A percentile compares a stretch with the other conserved stretches of the same genome.
Evolutionary conservation across 2,888 invertebrate species (phyloP).

Genomic region (Prosopocoilus inquinatus): DNA sequence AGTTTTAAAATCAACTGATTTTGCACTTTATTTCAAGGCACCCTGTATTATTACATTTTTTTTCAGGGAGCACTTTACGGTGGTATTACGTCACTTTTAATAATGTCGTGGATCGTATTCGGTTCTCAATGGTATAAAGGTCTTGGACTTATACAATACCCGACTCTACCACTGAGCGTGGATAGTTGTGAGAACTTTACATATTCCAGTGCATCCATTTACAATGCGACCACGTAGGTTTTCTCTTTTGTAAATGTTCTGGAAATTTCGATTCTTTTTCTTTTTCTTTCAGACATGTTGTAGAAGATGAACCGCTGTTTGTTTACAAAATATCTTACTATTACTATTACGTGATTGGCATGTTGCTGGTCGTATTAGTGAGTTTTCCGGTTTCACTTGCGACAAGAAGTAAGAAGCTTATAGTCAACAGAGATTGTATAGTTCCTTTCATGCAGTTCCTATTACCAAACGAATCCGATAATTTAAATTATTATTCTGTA

Average conservation of each 20-base stretch:
- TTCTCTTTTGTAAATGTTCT: no score
- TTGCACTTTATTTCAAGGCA: neutral
- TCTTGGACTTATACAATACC: conserved; percentile 27
- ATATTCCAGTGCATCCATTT: no score
- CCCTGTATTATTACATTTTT: neutral
- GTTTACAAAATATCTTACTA: conserved; percentile 67
- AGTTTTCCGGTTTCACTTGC: conserved; percentile 51
- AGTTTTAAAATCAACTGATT: no score
- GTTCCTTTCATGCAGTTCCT: conserved; percentile 55
- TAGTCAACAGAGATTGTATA: conserved; percentile 60
- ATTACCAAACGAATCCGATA: conserved; percentile 50
- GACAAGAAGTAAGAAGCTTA: conserved; percentile 40
- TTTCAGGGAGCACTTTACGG: conserved; percentile 41
- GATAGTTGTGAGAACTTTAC: conserved; percentile 21
- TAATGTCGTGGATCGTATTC: conserved; percentile 36
- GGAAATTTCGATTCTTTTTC: no score
- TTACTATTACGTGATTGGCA: conserved; percentile 65
- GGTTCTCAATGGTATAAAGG: conserved; percentile 37
- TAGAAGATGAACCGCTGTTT: conserved; percentile 44
- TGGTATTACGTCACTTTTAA: conserved; percentile 20
- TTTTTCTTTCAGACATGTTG: no score
- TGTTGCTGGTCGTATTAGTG: conserved; percentile 57
- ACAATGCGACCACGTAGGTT: no score
- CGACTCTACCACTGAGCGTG: conserved; percentile 38
- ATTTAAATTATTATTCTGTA: conserved; percentile 6